Conservation (phyloP, 2,888 invertebrate species). For the Agrochola circellaris region DNA sequence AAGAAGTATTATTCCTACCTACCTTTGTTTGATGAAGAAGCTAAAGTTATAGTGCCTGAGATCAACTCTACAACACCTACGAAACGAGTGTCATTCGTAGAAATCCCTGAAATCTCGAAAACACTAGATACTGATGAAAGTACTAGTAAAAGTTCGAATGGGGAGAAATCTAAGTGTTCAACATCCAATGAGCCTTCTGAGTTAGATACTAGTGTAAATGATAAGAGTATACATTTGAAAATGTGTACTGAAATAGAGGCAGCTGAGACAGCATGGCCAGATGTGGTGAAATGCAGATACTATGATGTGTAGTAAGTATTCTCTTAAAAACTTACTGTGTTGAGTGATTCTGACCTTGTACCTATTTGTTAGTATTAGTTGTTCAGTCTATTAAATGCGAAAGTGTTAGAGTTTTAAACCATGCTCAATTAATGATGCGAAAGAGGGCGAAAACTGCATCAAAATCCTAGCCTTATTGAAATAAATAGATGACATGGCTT, state of each 20-base stretch:
- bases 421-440: background rate
- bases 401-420: background rate
- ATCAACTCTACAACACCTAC: slow-evolving; percentile 82
- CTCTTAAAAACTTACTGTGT: background rate
- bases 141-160: slow-evolving; percentile 44
- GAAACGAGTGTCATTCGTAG: slow-evolving; percentile 84
- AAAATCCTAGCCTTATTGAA: background rate
- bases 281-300: slow-evolving; percentile 91
- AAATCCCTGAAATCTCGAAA: slow-evolving; percentile 77
- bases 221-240: slow-evolving; percentile 81
- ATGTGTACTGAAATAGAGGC: slow-evolving; percentile 82
- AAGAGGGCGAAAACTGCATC: background rate
- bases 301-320: slow-evolving; percentile 93
- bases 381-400: background rate
- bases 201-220: slow-evolving; percentile 77
- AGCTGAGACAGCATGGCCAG: slow-evolving; percentile 90
- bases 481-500: background rate
- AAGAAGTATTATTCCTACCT: slow-evolving; percentile 90
- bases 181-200: slow-evolving; percentile 69
- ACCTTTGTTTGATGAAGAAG: slow-evolving; percentile 86
- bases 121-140: slow-evolving; percentile 48
- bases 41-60: slow-evolving; percentile 75
- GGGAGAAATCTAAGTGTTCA: slow-evolving; percentile 54
- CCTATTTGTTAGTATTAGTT: background rate
- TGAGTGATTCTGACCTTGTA: background rate